Evolutionary conservation across 2,797 vertebrate species (phyloP).

Genomic region (Diceros bicornis): DNA sequence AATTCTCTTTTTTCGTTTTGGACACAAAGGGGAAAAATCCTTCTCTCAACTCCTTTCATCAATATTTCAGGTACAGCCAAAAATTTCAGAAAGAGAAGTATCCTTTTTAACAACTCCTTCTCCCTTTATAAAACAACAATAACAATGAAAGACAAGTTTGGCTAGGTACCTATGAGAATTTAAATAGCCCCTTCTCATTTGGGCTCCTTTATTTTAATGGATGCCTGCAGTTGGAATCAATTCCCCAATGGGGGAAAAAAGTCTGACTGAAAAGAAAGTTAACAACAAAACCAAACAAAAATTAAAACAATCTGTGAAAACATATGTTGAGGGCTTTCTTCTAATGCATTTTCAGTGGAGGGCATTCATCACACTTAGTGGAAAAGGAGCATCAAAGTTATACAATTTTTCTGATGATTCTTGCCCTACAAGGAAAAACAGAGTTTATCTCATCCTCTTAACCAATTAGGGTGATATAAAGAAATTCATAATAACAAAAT

Average conservation of each 20-base stretch:
- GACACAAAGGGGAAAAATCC: neutral
- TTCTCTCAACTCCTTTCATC: neutral
- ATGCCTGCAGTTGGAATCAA: neutral
- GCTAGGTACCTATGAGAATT: neutral
- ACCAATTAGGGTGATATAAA: neutral
- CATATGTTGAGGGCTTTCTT: neutral
- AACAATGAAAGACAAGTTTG: neutral
- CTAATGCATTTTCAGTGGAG: neutral
- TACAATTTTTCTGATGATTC: neutral
- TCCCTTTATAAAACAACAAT: neutral
- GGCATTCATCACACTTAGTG: fast-evolving
- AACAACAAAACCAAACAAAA: neutral
- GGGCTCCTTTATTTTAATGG: neutral
- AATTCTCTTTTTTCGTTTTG: neutral
- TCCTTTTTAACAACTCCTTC: neutral
- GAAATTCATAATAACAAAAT: neutral
- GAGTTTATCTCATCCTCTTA: neutral
- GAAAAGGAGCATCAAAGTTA: neutral
- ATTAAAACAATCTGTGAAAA: slow-evolving; percentile 17
- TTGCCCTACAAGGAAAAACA: neutral
- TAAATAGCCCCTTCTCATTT: neutral
- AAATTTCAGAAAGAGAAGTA: neutral
- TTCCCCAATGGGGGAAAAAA: neutral
- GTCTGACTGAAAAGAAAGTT: neutral
- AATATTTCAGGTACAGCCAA: neutral